Evolutionary conservation across 2,113 vertebrate species (phyloP).

Genomic region (Centropristis striata): DNA sequence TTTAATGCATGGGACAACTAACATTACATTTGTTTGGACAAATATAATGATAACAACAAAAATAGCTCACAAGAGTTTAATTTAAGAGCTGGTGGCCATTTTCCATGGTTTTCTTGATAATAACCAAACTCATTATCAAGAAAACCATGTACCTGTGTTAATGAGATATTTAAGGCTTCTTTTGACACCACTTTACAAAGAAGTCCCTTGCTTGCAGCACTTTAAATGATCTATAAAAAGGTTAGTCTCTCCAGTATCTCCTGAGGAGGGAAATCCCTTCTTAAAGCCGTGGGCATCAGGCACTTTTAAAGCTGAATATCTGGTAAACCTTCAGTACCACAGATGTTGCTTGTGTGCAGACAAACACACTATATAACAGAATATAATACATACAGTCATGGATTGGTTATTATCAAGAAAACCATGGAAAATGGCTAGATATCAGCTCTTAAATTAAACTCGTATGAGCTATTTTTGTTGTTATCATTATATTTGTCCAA

Average conservation of each 20-base stretch:
- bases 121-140: too few relatives aligned
- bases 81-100: too few relatives aligned
- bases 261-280: conserved; percentile 7
- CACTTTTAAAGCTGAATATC: conserved; percentile 5
- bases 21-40: too few relatives aligned
- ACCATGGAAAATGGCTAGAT: too few relatives aligned
- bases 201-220: background rate
- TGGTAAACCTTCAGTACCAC: background rate
- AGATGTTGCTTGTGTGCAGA: background rate
- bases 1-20: too few relatives aligned
- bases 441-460: too few relatives aligned
- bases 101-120: too few relatives aligned
- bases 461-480: too few relatives aligned
- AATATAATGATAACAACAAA: too few relatives aligned
- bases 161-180: conserved; percentile 45
- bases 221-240: conserved; percentile 26
- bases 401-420: too few relatives aligned
- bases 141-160: conserved; percentile 1
- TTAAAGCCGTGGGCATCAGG: background rate
- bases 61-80: too few relatives aligned
- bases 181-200: conserved; percentile 33
- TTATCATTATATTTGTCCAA: too few relatives aligned
- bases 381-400: background rate
- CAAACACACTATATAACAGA: background rate
- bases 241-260: conserved; percentile 9